Evolutionary conservation across 1,140 invertebrate species (phyloP).

Genomic region (Colletes latitarsis): DNA sequence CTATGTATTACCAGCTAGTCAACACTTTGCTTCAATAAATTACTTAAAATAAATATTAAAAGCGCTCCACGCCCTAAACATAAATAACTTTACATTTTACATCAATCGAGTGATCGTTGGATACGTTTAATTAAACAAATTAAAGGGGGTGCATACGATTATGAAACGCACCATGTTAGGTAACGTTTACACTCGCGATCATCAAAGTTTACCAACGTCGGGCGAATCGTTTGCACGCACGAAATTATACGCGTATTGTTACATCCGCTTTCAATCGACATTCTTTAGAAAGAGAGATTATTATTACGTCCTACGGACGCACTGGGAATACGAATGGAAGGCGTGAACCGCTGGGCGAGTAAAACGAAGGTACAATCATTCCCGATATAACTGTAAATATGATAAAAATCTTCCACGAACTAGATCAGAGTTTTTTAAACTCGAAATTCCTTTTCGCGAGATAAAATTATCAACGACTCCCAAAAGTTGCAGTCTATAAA

Average conservation of each 20-base stretch:
- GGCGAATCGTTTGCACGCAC: conserved; percentile 23
- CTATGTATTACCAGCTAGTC: no score
- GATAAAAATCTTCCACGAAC: neutral
- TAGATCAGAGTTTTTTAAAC: no score
- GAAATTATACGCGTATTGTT: conserved; percentile 47
- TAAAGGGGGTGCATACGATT: no score
- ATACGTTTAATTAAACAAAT: no score
- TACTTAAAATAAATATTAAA: no score
- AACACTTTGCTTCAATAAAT: no score
- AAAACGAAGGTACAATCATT: conserved; percentile 8
- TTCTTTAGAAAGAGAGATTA: conserved; percentile 44
- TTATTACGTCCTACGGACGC: conserved; percentile 51
- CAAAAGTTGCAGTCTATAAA: no score
- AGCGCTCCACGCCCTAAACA: no score
- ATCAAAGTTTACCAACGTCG: neutral
- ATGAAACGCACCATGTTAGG: neutral
- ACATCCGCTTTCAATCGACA: conserved; percentile 50
- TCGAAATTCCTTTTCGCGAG: no score
- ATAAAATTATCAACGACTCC: no score
- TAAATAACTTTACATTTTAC: no score
- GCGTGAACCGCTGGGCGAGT: conserved; percentile 33
- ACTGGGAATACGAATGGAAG: conserved; percentile 45
- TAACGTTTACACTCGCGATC: conserved; percentile 2
- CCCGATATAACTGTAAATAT: conserved; percentile 27
- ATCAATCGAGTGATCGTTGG: no score